These are phyloP conservation scores for Microtus montanus DNA, from an alignment of 2,113 vertebrate species.

Conservation along the genomic window DNA sequence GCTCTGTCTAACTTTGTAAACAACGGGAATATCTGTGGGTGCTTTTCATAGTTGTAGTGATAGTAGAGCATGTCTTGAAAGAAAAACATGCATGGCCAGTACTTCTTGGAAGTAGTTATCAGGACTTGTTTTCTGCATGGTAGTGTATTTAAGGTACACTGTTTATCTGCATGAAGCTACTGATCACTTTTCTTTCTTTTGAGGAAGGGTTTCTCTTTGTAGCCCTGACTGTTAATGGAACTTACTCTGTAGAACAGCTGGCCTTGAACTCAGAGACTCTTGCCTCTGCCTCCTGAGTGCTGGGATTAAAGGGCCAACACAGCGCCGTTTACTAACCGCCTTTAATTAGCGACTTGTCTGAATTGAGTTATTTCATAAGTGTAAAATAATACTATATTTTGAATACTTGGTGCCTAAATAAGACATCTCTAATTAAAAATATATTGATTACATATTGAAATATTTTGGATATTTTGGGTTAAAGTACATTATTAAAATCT, in stretches of 20 bases:
- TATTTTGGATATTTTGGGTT: slow-evolving; percentile 18
- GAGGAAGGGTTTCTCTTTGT: not conserved
- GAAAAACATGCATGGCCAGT: not conserved
- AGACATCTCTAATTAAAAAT: slow-evolving; percentile 16
- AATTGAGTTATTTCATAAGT: slow-evolving; percentile 1
- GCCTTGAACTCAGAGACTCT: not conserved
- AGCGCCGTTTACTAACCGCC: not conserved
- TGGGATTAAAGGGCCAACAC: not conserved
- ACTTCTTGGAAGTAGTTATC: not conserved
- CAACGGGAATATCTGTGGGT: not conserved
- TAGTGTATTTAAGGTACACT: not conserved
- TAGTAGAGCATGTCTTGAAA: not conserved
- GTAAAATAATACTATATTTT: slow-evolving; percentile 18
- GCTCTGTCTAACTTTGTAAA: not conserved
- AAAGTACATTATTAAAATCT: slow-evolving; percentile 34
- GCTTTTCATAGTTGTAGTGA: slow-evolving; percentile 16
- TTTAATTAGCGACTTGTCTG: not conserved
- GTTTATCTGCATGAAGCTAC: not conserved
- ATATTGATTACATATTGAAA: not conserved
- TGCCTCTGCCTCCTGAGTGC: not conserved
- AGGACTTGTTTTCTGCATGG: not conserved
- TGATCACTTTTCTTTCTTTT: not conserved
- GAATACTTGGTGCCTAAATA: not conserved
- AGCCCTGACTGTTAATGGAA: not conserved
- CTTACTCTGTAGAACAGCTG: not conserved